Evolutionary conservation across 2,113 vertebrate species (phyloP), one percentile per base, ranked within the genome.

Genomic region (Colius striatus): DNA sequence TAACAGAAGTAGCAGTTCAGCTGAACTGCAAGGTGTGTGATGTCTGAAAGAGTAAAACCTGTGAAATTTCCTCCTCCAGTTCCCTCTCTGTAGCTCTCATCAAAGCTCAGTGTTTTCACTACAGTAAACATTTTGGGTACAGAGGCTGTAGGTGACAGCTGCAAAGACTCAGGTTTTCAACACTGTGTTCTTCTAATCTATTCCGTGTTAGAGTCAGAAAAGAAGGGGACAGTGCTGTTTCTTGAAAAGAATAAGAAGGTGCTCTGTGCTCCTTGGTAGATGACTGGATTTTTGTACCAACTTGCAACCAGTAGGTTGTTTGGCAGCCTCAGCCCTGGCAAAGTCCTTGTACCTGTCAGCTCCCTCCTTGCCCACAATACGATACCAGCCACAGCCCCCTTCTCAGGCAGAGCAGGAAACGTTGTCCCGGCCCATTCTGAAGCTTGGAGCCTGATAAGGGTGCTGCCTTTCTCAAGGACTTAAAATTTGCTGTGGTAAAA

Each of bases 311-410:
- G 6, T 74, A 70, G 87, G 51, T 87, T 87, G 66, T 91, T 89
- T 21, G 34, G 77, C 68, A 91, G 11, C 30, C 43, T 66, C 27
- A 20, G 18, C 58, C 50, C 54, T 30, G 43, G 80, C 54, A 88
- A 88, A 95, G 75, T 34, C 10, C 29, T 66, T 36, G 38, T 51
- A 72, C 34, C 27, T 85, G 41, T 20, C 38, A n/a, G 20, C 38
- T 84, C 29, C 16, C 3, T 67, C 51, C 36, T 84, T 51, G 30
- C 36, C 2, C 2, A n/a, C 19, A 20, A 0, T 2, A 19, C 47
- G 20, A 30, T 34, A 53, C 27, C 54, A 72, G 27, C 4, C 2
- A 16, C 2, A 5, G 67, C 53, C 26, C 3, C 4, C 32, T 77
- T 50, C 60, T 86, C 13, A 21, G 82, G 85, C 67, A 71, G 82